phyloP scores from a whole-genome alignment of 2,797 vertebrate genomes.

The Thripadectes ignobilis region DNA sequence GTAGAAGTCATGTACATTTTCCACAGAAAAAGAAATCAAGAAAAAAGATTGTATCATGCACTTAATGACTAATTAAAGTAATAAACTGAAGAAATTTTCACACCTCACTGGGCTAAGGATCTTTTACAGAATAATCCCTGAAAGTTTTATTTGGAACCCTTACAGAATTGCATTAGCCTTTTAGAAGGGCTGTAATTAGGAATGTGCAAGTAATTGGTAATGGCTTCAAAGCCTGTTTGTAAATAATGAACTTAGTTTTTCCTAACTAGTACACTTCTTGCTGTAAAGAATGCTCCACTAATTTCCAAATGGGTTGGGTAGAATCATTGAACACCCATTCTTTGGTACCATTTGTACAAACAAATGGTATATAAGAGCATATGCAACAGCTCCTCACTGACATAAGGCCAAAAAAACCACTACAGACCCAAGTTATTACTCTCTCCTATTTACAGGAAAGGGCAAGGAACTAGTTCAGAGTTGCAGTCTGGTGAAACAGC shows the following conservation, averaged over 20 bases:
- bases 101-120: not conserved
- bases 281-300: not conserved
- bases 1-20: not conserved
- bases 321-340: not conserved
- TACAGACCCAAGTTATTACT: not conserved
- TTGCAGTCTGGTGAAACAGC: not conserved
- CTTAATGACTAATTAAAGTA: slow-evolving; percentile 1
- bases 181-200: not conserved
- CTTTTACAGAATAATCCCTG: not conserved
- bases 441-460: not conserved
- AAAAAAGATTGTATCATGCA: not conserved
- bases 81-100: not conserved
- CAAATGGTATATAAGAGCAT: not conserved
- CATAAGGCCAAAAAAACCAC: not conserved
- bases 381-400: not conserved
- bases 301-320: not conserved
- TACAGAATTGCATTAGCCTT: not conserved
- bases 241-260: not conserved
- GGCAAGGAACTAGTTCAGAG: not conserved
- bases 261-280: not conserved
- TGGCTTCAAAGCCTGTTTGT: not conserved
- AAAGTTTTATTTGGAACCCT: not conserved
- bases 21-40: not conserved
- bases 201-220: not conserved
- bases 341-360: not conserved